Evolutionary conservation across 2,113 vertebrate species (phyloP), one percentile per base, ranked within the genome.

Genomic region (Rhinopomastus cyanomelas): DNA sequence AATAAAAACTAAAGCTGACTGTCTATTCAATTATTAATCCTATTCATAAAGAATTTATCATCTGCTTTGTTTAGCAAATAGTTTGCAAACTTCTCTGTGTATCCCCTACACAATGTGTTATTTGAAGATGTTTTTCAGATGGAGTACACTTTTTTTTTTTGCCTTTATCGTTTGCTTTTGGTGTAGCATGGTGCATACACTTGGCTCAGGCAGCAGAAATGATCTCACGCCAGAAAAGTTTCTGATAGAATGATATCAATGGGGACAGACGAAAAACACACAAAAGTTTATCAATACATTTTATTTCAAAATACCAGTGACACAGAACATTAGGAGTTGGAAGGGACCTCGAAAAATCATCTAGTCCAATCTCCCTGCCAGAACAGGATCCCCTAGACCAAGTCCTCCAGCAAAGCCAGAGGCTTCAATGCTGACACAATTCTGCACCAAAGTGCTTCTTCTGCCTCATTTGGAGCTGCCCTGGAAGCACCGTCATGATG

Each of bases 21-120:
- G 27, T 19, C 56, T 88, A 76, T 64, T 93, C 23, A 95, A 90
- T 95, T 91, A 93, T 94, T 89, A 81, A 93, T 76, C 17, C 14
- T 68, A 86, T 57, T 91, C 77, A 89, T 84, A 42, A 91, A 92
- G 15, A 94, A 92, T 93, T 86, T 78, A 93, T 13, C 44, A 7
- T 44, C 68, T 85, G 46, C 46, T 92, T 95, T 88, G 62, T 73
- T 74, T 84, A 84, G 73, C 52, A 84, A 74, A 81, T 81, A 84
- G 74, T 84, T 86, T 60, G 18, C 30, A 74, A 74, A 83, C 19
- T 60, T 56, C 27, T 44, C 62, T 12, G 23, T 75, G 85, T 29
- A 9, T 88, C 18, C 30, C 5, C 14, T 59, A 10, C 1, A 2
- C 4, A 9, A 39, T 30, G 4, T 36, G 32, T 21, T 59, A 8